Base-by-base conservation (phyloP, 2,797 vertebrate species). In the Coilia nasus region DNA sequence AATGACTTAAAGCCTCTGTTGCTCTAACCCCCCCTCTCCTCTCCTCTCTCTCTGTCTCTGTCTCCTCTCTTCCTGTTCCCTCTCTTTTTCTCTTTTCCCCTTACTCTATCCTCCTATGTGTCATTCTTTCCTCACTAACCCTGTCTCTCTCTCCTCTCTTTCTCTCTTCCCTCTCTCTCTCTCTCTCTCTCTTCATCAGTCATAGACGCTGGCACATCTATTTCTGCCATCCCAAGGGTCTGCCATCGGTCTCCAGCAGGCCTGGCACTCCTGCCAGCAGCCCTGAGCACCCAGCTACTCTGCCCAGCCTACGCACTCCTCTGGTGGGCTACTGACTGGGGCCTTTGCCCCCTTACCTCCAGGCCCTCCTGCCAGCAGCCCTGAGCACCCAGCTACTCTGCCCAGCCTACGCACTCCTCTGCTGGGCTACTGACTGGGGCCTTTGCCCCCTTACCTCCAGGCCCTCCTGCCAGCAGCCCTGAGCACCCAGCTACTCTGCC, bases 1-100 rank as follows among this genome's bases (percentile, higher is more conserved):
- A 93, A 94, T 93, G 91, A 93, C 91, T 93, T 92, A 92, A 67
- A 82, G 67, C 85, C 47, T 75, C 25, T 81, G 23, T 31, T 25
- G 23, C 81, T 21, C 23, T 71, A 23, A 25, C 23, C 25, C 62
- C 25, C 62, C 19, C 67, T 35, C 17, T 71, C 67, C 11, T 35
- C 64, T 14, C 23, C 64, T 67, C 64, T 67, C 59, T 62, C 23
- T 67, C 25, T n/a, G 1, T 11, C 23, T 67, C 28, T 75, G 12
- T 31, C 1, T 54, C 50, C 50, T 9, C 35, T 5, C 5, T 5
- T 54, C 12, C 46, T 47, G 46, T 47, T 21, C 57, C 19, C 57
- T 59, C 15, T 67, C 23, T 67, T 3, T 7, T 6, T 2, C 3
- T 67, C 28, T 75, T 17, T 15, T 47, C 71, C n/a, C 80, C 31